Percentiles rank a stretch among this genome's conserved stretches.
Evolutionary conservation across 2,888 invertebrate genomes (phyloP).

Genomic region (Parelbella ahira): DNA sequence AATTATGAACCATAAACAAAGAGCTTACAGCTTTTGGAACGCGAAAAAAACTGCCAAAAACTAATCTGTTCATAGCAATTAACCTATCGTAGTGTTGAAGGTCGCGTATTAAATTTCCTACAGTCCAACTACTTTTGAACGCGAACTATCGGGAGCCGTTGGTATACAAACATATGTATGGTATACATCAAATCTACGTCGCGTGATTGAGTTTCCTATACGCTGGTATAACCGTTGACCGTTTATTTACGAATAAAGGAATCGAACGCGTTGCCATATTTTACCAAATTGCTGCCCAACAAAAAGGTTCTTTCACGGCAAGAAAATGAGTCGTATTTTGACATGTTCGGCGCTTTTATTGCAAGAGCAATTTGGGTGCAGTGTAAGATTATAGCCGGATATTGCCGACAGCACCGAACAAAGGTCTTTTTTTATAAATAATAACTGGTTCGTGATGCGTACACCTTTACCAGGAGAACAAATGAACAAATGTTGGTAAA

Average conservation of each 20-base stretch:
- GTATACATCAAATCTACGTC: neutral
- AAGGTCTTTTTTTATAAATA: conserved; percentile 45
- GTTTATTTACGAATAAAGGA: conserved; percentile 36
- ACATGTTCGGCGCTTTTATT: conserved; percentile 55
- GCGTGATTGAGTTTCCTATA: conserved; percentile 20
- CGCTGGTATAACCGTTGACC: conserved; percentile 9
- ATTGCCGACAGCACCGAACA: conserved; percentile 49
- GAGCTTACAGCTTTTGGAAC: conserved; percentile 50
- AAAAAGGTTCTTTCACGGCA: conserved; percentile 45
- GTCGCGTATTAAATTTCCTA: conserved; percentile 38
- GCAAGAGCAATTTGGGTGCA: conserved; percentile 50
- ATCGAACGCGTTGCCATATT: conserved; percentile 37
- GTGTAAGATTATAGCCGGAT: conserved; percentile 40
- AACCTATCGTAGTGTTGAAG: conserved; percentile 76
- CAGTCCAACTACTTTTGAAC: conserved; percentile 10
- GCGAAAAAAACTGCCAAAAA: conserved; percentile 70
- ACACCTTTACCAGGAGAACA: too few species aligned
- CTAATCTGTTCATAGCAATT: conserved; percentile 73
- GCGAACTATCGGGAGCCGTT: neutral
- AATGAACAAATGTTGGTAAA: too few species aligned
- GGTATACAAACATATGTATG: neutral
- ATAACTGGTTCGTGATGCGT: conserved; percentile 38
- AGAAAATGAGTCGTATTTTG: conserved; percentile 50
- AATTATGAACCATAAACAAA: conserved; percentile 75
- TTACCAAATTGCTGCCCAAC: conserved; percentile 51